Evolutionary conservation across 2,113 vertebrate genomes (phyloP).

Genomic region (Tragelaphus imberbis): DNA sequence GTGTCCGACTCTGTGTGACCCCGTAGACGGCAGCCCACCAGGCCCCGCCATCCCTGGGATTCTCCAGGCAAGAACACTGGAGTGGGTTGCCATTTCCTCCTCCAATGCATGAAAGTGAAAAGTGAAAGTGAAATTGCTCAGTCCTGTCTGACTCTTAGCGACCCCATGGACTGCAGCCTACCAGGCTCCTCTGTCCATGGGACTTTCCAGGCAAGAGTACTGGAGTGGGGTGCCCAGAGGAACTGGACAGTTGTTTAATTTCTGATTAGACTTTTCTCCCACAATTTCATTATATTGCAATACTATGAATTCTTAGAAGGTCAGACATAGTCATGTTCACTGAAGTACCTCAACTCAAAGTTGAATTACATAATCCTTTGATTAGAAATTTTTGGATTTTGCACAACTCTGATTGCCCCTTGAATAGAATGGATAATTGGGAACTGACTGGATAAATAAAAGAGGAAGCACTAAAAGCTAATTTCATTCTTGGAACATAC

Average conservation of each 20-base stretch:
- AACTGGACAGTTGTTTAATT: background rate
- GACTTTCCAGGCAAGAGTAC: too few species aligned
- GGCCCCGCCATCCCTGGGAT: too few species aligned
- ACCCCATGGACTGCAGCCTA: too few species aligned
- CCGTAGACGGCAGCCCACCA: too few species aligned
- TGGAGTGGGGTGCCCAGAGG: background rate
- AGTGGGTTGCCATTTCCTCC: too few species aligned
- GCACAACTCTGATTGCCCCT: background rate
- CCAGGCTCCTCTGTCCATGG: too few species aligned
- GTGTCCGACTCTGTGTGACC: too few species aligned
- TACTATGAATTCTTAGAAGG: background rate
- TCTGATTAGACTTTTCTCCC: background rate
- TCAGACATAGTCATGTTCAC: background rate
- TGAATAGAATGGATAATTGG: conserved; percentile 48
- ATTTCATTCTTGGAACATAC: conserved; percentile 59
- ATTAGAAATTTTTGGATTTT: conserved; percentile 6
- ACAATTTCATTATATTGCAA: background rate
- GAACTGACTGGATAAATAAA: conserved; percentile 53
- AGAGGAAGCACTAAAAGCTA: conserved; percentile 52
- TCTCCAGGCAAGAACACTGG: too few species aligned
- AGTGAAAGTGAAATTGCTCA: too few species aligned
- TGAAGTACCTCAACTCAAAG: conserved; percentile 35
- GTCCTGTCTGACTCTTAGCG: too few species aligned
- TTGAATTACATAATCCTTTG: conserved; percentile 30
- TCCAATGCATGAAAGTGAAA: too few species aligned